Base-by-base conservation (phyloP, 2,113 vertebrate species). In the Pomatostomus ruficeps region DNA sequence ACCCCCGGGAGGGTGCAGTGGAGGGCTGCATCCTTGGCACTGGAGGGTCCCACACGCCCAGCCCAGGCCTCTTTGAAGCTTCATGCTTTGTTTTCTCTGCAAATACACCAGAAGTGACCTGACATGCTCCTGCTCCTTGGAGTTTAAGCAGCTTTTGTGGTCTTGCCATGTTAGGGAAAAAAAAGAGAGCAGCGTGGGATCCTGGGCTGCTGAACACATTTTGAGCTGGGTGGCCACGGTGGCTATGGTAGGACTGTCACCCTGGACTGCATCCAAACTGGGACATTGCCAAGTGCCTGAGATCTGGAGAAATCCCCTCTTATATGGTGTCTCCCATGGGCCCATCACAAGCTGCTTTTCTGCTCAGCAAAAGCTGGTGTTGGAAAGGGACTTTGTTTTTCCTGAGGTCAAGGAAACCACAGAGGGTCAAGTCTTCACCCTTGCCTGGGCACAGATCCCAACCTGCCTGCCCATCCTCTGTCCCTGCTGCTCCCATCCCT, bases 101-200 rank as follows among this genome's bases (percentile, higher is more conserved):
- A 96, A 78, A 94, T 67, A 95, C 68, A 72, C 73, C 25, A 94
- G 73, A 78, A 94, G 57, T 89, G 89, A 95, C 87, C 89, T 93
- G 81, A 82, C 40, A 9, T 45, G 61, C 77, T 95, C 68, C 73
- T 63, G 43, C 70, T 88, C 78, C 38, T 17, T 81, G 67, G 48
- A 91, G 73, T 54, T 89, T 88, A 72, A 82, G 81, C 81, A 81
- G 57, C 36, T 89, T 96, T 89, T 84, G 62, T 92, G 66, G 48
- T 79, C 61, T 88, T 91, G 66, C 92, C 52, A 33, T 24, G 45
- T 82, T 66, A 40, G 45, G 61, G 23, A 58, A 38, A 68, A 66
- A 84, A 46, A 38, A 59, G 5, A 40, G 25, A 4, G 65, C 35
- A 71, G 52, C 15, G 73, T 84, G 68, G 35, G 19, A 92, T 92